Evolutionary conservation across 2,797 vertebrate genomes (phyloP).

Genomic region (Spizella passerina): DNA sequence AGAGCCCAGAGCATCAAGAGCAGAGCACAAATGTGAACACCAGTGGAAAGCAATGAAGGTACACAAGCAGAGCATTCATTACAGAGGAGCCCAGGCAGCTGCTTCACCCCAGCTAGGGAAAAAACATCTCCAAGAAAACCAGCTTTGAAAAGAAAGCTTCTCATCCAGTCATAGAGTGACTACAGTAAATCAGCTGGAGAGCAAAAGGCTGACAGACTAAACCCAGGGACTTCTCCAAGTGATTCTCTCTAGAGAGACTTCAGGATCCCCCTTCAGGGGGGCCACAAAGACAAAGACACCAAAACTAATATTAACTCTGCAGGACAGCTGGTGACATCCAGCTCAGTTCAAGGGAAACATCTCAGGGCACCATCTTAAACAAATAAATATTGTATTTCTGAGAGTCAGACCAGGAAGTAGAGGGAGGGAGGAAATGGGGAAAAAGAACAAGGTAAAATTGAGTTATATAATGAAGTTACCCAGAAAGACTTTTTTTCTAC

Average conservation of each 20-base stretch:
- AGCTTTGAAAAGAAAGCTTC: neutral
- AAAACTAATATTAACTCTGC: neutral
- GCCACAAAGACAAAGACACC: neutral
- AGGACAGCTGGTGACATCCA: neutral
- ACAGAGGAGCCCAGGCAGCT: neutral
- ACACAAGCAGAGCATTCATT: neutral
- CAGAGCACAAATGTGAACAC: neutral
- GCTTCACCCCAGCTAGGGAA: neutral
- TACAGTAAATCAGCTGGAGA: neutral
- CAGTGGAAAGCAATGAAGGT: neutral
- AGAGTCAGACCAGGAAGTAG: neutral
- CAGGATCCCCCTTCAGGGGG: neutral
- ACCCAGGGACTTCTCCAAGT: neutral
- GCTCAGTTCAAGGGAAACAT: neutral
- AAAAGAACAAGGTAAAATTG: neutral
- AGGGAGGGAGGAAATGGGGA: neutral
- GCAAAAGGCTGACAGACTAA: neutral
- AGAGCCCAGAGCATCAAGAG: neutral
- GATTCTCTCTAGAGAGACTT: neutral
- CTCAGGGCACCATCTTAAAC: neutral
- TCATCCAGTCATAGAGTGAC: neutral
- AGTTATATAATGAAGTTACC: neutral
- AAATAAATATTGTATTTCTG: neutral
- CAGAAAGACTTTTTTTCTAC: neutral
- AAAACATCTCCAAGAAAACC: neutral